Percentiles rank a stretch among this genome's conserved stretches.
Conservation (phyloP, 2,797 vertebrate genomes). For the Coluber constrictor region DNA sequence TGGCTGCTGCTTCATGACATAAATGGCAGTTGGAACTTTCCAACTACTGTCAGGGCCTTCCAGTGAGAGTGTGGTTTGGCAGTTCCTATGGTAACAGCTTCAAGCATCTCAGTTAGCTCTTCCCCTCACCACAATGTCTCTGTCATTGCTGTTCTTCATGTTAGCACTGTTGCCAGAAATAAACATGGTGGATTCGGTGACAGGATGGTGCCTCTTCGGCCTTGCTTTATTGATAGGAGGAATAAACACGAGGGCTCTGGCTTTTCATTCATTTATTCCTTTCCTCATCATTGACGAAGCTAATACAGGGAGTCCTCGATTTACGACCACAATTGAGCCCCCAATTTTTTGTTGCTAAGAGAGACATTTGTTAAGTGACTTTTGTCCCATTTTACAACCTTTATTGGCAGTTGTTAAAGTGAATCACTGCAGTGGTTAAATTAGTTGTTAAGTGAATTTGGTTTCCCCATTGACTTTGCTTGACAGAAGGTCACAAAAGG, state of each 20-base stretch:
- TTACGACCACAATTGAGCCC: neutral
- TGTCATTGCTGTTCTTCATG: fast-evolving
- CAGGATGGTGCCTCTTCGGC: constrained; percentile 81
- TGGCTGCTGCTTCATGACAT: neutral
- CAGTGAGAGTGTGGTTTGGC: neutral
- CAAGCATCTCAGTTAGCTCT: neutral
- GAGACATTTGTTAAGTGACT: too few species aligned
- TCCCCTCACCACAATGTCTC: fast-evolving
- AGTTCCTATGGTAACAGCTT: constrained; percentile 33
- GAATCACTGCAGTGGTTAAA: too few species aligned
- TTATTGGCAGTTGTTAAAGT: too few species aligned
- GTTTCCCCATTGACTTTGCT: neutral
- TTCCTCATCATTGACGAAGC: fast-evolving
- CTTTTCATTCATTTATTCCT: neutral
- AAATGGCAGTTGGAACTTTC: neutral
- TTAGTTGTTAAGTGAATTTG: neutral
- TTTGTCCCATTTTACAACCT: too few species aligned
- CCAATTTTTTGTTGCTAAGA: too few species aligned
- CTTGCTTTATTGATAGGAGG: constrained; percentile 88
- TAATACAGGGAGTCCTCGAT: neutral
- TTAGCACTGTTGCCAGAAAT: constrained; percentile 67
- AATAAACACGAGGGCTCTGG: neutral
- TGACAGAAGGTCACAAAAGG: neutral
- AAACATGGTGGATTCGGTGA: constrained; percentile 80
- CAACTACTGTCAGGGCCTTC: neutral